phyloP scores from a whole-genome alignment of 1,140 invertebrate species.

The Parasteatoda tepidariorum region DNA sequence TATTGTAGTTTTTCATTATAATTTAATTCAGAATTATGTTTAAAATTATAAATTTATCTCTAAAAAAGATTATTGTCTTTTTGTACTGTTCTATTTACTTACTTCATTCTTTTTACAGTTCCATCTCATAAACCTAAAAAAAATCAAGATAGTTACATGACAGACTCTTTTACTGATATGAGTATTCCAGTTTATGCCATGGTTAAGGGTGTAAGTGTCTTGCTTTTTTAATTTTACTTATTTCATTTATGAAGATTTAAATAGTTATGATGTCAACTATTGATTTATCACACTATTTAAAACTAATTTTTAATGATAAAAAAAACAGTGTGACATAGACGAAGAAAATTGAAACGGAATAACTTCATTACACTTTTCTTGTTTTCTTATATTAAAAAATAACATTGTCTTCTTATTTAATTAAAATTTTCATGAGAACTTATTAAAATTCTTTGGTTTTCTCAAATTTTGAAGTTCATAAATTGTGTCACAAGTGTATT shows the following conservation, averaged over 20 bases:
- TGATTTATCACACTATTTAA: not conserved
- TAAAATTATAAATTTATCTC: no score
- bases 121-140: constrained; percentile 62
- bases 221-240: not conserved
- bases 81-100: not conserved
- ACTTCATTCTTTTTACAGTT: constrained; percentile 48
- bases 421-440: no score
- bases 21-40: no score
- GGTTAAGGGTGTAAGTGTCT: constrained; percentile 84
- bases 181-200: constrained; percentile 94
- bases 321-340: not conserved
- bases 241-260: not conserved
- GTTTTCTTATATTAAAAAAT: not conserved
- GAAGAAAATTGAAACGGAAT: no score
- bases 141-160: constrained; percentile 49
- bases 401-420: no score
- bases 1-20: no score
- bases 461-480: no score
- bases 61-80: no score
- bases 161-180: constrained; percentile 66
- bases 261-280: not conserved
- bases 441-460: no score
- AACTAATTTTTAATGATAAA: not conserved
- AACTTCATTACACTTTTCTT: not conserved
- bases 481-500: no score